Base-by-base conservation (phyloP, 2,888 invertebrate species). In the Melanargia galathea region DNA sequence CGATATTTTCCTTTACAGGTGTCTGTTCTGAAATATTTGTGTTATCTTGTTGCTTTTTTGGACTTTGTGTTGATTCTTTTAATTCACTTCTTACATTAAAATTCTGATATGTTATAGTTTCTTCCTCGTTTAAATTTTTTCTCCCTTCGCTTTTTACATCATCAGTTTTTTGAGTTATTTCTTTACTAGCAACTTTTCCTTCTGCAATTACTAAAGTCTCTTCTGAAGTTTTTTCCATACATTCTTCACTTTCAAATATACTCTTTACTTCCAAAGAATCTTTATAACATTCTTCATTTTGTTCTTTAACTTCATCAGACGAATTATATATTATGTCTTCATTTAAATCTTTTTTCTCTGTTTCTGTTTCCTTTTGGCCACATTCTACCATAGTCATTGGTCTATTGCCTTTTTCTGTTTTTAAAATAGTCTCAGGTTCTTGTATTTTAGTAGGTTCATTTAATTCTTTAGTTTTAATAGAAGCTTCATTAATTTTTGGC, bases 401-500 rank as follows among this genome's bases (percentile, higher is more conserved):
- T 51, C 45, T 45, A 56, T 67, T 63, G 43, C n/a, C 60, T 54
- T 26, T 60, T 46, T 62, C 40, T 26, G 20, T 46, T 49, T 61
- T 60, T 60, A 61, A 45, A 51, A 24, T 30, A 49, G 33, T 26
- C 10, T 54, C 16, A 35, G 18, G 6, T 22, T 55, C 51, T 30
- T 18, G 51, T 51, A 26, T 40, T 57, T 69, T 69, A 16, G 33
- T 20, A 38, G 33, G 45, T 55, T 69, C 71, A 60, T 40, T 46
- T 7, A 54, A 5, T 40, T 75, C 71, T 62, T 72, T 72, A 54
- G 45, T 64, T 70, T 73, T 75, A 5, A 58, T 60, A 35, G 70
- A 59, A 38, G 66, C 66, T 58, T 87, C 87, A 35, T 71, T 60
- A 48, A 69, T 46, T 73, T 76, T 85, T 62, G 75, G 82, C 65